Evolutionary conservation across 2,888 invertebrate genomes (phyloP), one percentile per base, ranked within the genome.

Genomic region (Osmoderma eremita): DNA sequence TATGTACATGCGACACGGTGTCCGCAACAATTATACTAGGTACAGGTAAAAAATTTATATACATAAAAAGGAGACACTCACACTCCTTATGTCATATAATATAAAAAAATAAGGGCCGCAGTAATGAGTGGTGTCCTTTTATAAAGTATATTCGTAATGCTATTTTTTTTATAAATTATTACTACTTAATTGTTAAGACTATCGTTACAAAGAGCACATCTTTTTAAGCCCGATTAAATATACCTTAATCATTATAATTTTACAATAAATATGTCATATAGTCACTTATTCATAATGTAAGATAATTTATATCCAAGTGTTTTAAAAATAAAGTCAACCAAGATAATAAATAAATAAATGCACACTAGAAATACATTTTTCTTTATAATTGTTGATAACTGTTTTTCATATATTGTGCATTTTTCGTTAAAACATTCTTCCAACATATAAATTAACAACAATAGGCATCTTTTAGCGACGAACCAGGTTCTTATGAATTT

Each of bases 1-100:
- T 77, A 77, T 77, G 71, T 78, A 78, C 77, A 77, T 42, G 17
- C 17, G 77, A 76, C 77, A 76, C 77, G 76, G 73, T 73, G 73
- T 75, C 76, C 74, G 75, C 75, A 73, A 75, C 75, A 70, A 71
- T 67, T 67, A 67, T 58, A 54, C 68, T 42, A 58, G 18, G 15
- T 24, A 58, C 58, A 56, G 12, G 18, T 65, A 65, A 53, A 69
- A 56, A 66, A 69, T 67, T 65, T 68, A 68, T 65, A 69, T 69
- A 72, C 63, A 69, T 41, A 50, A 65, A 67, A 63, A 68, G 64
- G 51, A 71, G 67, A 71, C 70, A 63, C 71, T 67, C 70, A 71
- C 58, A 61, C 67, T 69, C 68, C 65, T 67, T 68, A 69, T 67
- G 68, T 61, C 45, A 61, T 45, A 68, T 69, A 67, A 36, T 38